These are phyloP conservation scores for Rhinatrema bivittatum DNA, from an alignment of 2,797 vertebrate species.

Conservation along the genomic window DNA sequence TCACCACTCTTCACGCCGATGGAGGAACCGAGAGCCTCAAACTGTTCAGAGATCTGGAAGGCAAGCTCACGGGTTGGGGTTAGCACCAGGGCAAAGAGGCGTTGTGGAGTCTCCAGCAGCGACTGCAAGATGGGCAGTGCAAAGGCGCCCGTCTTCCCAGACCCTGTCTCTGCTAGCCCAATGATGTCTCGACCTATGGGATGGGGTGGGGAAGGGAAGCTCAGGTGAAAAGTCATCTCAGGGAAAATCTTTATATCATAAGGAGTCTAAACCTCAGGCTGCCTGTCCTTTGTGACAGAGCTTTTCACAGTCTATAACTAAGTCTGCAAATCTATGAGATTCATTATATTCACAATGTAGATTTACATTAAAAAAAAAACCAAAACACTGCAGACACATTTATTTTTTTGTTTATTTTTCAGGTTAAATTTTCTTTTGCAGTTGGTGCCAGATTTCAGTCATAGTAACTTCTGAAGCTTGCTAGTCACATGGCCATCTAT, in stretches of 20 bases:
- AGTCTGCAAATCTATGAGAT: too few relatives aligned
- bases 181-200: constrained; percentile 83
- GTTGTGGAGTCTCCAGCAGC: constrained; percentile 75
- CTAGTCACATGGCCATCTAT: too few relatives aligned
- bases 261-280: too few relatives aligned
- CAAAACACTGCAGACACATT: too few relatives aligned
- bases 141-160: constrained; percentile 93
- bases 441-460: too few relatives aligned
- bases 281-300: too few relatives aligned
- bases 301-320: too few relatives aligned
- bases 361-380: too few relatives aligned
- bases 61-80: constrained; percentile 92
- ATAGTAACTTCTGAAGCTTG: too few relatives aligned
- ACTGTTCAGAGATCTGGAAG: constrained; percentile 95
- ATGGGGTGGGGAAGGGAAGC: neutral
- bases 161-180: constrained; percentile 92
- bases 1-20: constrained; percentile 88
- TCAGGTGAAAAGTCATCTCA: neutral
- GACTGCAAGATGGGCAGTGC: constrained; percentile 91
- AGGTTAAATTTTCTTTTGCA: too few relatives aligned
- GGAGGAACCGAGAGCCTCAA: constrained; percentile 91
- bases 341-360: too few relatives aligned
- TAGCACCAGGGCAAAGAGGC: constrained; percentile 87
- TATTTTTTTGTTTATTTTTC: too few relatives aligned
- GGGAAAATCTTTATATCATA: neutral